These are phyloP conservation scores for Delia radicum DNA, from an alignment of 1,140 invertebrate species.

Conservation along the genomic window DNA sequence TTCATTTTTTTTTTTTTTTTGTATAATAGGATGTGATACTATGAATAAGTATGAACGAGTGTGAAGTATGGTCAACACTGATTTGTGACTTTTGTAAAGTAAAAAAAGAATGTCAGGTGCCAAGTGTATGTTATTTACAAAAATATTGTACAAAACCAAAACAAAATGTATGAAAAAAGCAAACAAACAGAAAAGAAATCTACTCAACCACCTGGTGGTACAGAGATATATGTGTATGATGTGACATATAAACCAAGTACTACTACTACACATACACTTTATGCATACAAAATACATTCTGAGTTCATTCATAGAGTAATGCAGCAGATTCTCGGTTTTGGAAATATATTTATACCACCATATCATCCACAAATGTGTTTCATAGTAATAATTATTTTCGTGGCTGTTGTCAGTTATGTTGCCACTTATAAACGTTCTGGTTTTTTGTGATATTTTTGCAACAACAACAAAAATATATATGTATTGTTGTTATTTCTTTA, in stretches of 20 bases:
- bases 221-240: no score
- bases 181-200: not conserved
- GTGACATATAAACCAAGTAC: not conserved
- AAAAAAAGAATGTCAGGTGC: constrained; percentile 18
- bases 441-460: not conserved
- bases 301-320: not conserved
- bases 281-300: no score
- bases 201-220: not conserved
- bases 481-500: not conserved
- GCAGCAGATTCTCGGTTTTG: not conserved
- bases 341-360: not conserved
- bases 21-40: not conserved
- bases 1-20: not conserved
- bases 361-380: constrained; percentile 3
- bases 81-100: constrained; percentile 11
- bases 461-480: no score
- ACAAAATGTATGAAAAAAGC: not conserved
- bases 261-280: not conserved
- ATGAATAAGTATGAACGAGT: not conserved
- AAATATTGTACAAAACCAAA: not conserved
- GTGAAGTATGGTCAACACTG: constrained; percentile 21
- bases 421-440: not conserved
- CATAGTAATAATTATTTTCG: constrained; percentile 21
- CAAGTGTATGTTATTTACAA: not conserved
- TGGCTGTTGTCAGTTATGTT: constrained; percentile 21